These are phyloP conservation scores for Nymphalis c-album DNA, from an alignment of 2,888 invertebrate genomes.

Conservation along the genomic window DNA sequence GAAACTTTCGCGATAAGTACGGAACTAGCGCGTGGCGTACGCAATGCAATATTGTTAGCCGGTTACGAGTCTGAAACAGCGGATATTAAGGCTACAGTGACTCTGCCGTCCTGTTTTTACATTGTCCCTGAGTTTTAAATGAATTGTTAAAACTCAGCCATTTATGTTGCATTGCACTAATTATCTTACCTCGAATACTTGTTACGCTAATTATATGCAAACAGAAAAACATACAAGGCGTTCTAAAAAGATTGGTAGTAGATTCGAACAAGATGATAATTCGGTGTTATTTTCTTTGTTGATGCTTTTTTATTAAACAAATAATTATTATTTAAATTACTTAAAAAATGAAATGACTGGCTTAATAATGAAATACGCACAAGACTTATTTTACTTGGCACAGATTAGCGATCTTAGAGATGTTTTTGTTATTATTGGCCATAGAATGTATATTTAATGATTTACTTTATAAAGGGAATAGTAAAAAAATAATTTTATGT, in stretches of 20 bases:
- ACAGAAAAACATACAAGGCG: slow-evolving; percentile 9
- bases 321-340: too few relatives aligned
- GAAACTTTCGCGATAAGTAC: slow-evolving; percentile 81
- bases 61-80: slow-evolving; percentile 78
- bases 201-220: slow-evolving; percentile 24
- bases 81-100: slow-evolving; percentile 78
- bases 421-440: too few relatives aligned
- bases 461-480: not conserved
- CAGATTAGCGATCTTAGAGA: too few relatives aligned
- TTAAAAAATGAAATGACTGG: too few relatives aligned
- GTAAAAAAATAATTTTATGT: not conserved
- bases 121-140: slow-evolving; percentile 70
- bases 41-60: slow-evolving; percentile 81
- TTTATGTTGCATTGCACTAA: slow-evolving; percentile 58
- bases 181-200: slow-evolving; percentile 23
- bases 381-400: too few relatives aligned
- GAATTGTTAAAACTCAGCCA: slow-evolving; percentile 49
- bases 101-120: slow-evolving; percentile 70
- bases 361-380: too few relatives aligned
- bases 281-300: not conserved
- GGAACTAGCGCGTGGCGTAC: slow-evolving; percentile 80
- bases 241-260: slow-evolving; percentile 4
- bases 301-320: not conserved
- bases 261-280: not conserved
- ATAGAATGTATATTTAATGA: too few relatives aligned